These are phyloP conservation scores for Metellina segmentata DNA, from an alignment of 2,888 invertebrate genomes.

Conservation along the genomic window DNA sequence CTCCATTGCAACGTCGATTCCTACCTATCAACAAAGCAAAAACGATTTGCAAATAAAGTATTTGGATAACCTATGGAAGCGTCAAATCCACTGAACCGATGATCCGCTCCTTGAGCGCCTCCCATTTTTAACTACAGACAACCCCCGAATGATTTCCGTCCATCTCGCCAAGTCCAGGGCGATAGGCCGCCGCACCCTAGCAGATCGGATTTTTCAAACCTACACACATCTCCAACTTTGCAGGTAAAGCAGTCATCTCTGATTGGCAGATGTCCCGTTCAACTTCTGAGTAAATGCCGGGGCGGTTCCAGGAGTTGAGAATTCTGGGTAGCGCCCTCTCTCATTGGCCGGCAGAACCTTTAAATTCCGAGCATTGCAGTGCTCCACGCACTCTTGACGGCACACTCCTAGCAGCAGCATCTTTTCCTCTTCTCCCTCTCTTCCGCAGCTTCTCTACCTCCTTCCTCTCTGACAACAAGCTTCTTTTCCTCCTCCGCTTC, in stretches of 20 bases:
- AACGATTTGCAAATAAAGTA: too few species aligned
- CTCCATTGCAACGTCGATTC: too few species aligned
- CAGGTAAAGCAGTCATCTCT: conserved; percentile 69
- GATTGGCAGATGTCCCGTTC: conserved; percentile 70
- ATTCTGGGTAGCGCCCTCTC: conserved; percentile 38
- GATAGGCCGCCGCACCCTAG: conserved; percentile 42
- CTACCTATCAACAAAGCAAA: too few species aligned
- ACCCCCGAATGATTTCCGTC: neutral
- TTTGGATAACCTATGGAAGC: too few species aligned
- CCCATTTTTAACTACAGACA: neutral
- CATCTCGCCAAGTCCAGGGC: neutral
- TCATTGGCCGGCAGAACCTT: conserved; percentile 29
- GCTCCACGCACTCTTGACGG: conserved; percentile 62
- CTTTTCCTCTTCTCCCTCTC: neutral
- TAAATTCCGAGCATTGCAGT: conserved; percentile 29
- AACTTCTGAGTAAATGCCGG: conserved; percentile 56
- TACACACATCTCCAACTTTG: conserved; percentile 32
- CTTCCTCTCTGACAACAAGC: neutral
- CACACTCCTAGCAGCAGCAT: conserved; percentile 48
- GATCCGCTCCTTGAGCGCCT: neutral
- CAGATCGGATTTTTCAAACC: neutral
- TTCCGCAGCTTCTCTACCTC: conserved; percentile 24
- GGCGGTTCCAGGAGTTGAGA: conserved; percentile 64
- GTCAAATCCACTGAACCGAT: too few species aligned
- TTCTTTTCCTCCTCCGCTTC: conserved; percentile 2